Evolutionary conservation across 2,113 vertebrate genomes (phyloP).

Genomic region (Amphiprion percula): DNA sequence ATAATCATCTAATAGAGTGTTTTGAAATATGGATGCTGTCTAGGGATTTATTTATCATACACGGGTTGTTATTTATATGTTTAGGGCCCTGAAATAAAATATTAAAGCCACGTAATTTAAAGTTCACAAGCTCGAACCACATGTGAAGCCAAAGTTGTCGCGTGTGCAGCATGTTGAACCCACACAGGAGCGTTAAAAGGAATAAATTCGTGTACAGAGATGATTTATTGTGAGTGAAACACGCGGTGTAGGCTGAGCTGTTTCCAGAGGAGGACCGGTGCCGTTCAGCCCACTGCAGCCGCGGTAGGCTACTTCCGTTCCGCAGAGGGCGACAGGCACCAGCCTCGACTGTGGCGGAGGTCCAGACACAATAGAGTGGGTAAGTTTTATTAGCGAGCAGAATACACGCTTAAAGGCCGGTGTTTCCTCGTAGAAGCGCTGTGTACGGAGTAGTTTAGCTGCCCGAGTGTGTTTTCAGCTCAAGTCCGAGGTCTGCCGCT

Average conservation of each 20-base stretch:
- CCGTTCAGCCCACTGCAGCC: constrained; percentile 81
- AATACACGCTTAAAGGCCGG: neutral
- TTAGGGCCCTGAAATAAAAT: too few species aligned
- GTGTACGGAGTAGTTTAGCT: neutral
- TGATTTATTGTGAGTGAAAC: neutral
- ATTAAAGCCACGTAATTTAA: too few species aligned
- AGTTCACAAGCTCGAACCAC: too few species aligned
- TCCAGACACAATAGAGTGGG: constrained; percentile 83
- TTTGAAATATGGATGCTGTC: too few species aligned
- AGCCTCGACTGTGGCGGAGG: constrained; percentile 80
- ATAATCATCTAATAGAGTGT: too few species aligned
- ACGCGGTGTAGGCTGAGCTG: neutral
- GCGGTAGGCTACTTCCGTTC: constrained; percentile 89
- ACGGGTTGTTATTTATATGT: too few species aligned
- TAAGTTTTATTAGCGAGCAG: constrained; percentile 53
- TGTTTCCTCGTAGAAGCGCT: neutral
- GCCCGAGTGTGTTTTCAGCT: neutral
- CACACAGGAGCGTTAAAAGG: too few species aligned
- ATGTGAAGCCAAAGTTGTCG: too few species aligned
- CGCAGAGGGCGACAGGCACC: constrained; percentile 87
- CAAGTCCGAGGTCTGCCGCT: neutral
- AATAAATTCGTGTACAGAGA: neutral
- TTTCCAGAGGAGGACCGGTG: constrained; percentile 55
- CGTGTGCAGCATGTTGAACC: too few species aligned
- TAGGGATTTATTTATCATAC: too few species aligned